Percentiles rank a stretch among this genome's conserved stretches.
Conservation (phyloP, 2,113 vertebrate genomes). For the Austrofundulus limnaeus region DNA sequence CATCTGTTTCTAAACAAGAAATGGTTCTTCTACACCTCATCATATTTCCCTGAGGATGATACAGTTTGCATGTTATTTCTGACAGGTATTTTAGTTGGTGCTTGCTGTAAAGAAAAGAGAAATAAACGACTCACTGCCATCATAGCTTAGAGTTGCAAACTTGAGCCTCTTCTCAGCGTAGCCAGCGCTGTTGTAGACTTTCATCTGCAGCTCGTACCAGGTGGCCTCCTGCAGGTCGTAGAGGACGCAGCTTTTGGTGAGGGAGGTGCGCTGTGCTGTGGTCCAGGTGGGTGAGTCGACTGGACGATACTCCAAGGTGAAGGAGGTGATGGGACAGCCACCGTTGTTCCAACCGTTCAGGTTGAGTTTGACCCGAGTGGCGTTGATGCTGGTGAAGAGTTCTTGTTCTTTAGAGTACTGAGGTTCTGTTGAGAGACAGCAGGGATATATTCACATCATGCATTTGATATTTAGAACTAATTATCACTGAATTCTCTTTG, state of each 20-base stretch:
- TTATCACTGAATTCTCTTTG: neutral
- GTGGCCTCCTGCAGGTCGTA: slow-evolving; percentile 96
- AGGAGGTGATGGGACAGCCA: slow-evolving; percentile 95
- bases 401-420: slow-evolving; percentile 98
- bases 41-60: too few species aligned
- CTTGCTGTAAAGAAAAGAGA: neutral
- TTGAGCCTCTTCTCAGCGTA: slow-evolving; percentile 94
- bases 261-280: slow-evolving; percentile 90
- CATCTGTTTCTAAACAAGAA: too few species aligned
- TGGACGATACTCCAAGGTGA: slow-evolving; percentile 92
- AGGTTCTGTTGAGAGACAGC: slow-evolving; percentile 80
- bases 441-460: neutral
- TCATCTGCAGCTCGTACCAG: slow-evolving; percentile 98
- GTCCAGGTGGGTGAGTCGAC: slow-evolving; percentile 91
- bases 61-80: neutral
- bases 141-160: slow-evolving; percentile 93
- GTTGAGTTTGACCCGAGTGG: slow-evolving; percentile 90
- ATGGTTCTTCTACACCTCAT: too few species aligned
- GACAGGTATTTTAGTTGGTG: too few species aligned
- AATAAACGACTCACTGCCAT: slow-evolving; percentile 88
- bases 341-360: slow-evolving; percentile 98
- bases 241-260: slow-evolving; percentile 93
- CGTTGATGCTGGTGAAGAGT: slow-evolving; percentile 94
- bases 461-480: neutral
- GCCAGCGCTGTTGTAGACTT: slow-evolving; percentile 95